A percentile compares a stretch with the other conserved stretches of the same genome.
Conservation (phyloP, 2,797 vertebrate species). For the Cygnus olor region DNA sequence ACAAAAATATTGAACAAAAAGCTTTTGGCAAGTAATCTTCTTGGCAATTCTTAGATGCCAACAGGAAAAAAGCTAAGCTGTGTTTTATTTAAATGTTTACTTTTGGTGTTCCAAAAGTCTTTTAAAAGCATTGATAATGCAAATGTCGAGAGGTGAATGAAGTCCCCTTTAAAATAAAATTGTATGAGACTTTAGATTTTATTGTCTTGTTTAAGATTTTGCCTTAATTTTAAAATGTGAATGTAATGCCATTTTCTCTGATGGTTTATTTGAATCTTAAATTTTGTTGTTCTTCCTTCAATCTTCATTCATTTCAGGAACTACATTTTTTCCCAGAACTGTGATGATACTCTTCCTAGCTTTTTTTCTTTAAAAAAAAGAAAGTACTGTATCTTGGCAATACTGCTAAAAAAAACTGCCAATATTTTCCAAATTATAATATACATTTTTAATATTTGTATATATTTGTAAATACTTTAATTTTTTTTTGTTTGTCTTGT, state of each 20-base stretch:
- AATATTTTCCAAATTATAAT: neutral
- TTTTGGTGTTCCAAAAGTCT: neutral
- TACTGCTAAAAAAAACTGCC: slow-evolving; percentile 2
- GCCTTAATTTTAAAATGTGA: slow-evolving; percentile 19
- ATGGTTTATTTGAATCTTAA: neutral
- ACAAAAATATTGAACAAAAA: neutral
- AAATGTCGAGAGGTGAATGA: neutral
- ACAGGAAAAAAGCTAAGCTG: neutral
- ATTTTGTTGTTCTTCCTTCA: neutral
- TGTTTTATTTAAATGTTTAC: neutral
- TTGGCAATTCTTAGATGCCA: neutral
- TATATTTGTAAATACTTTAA: slow-evolving; percentile 74
- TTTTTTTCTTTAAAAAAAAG: neutral
- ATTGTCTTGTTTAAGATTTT: neutral
- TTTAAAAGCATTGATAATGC: neutral
- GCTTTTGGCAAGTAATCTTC: neutral
- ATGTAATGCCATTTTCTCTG: neutral
- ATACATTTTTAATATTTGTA: slow-evolving; percentile 40
- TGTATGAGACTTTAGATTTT: neutral
- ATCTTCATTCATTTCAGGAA: neutral
- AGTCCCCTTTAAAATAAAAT: neutral
- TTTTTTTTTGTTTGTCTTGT: slow-evolving; percentile 57
- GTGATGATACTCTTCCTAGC: neutral
- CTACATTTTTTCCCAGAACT: neutral
- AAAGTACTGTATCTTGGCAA: neutral